These are phyloP conservation scores for Esox lucius DNA, from an alignment of 2,797 vertebrate genomes.

Conservation along the genomic window DNA sequence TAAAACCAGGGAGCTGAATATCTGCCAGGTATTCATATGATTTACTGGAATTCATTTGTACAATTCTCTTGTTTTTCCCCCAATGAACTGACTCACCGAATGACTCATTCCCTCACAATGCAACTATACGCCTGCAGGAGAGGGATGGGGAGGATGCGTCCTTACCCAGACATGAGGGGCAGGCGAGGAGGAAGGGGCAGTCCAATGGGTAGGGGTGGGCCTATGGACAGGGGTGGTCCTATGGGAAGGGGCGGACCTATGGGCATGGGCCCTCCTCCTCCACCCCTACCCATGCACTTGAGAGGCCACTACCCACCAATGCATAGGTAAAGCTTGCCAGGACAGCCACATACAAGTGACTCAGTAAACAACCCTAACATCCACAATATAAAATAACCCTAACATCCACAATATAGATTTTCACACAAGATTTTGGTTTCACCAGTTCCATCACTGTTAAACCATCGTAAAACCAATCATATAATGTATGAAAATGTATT, in stretches of 20 bases:
- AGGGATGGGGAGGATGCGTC: constrained; percentile 74
- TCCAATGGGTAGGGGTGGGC: not conserved
- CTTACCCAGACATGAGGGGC: constrained; percentile 71
- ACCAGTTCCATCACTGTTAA: not conserved
- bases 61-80: not conserved
- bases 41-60: constrained; percentile 7
- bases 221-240: not conserved
- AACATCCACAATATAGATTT: not conserved
- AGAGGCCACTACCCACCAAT: constrained; percentile 71
- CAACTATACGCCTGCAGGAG: constrained; percentile 52
- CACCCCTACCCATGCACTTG: constrained; percentile 63
- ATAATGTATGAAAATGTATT: not conserved
- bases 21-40: constrained; percentile 4
- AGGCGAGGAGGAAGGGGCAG: constrained; percentile 47
- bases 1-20: not conserved
- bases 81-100: not conserved
- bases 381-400: not conserved
- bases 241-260: constrained; percentile 56
- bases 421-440: not conserved
- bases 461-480: not conserved
- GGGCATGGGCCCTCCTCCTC: constrained; percentile 63
- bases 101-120: constrained; percentile 1
- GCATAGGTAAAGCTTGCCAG: constrained; percentile 57
- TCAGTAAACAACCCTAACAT: not conserved
- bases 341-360: not conserved